phyloP scores from a whole-genome alignment of 2,888 invertebrate genomes.

The Lasioglossum figueresi region DNA sequence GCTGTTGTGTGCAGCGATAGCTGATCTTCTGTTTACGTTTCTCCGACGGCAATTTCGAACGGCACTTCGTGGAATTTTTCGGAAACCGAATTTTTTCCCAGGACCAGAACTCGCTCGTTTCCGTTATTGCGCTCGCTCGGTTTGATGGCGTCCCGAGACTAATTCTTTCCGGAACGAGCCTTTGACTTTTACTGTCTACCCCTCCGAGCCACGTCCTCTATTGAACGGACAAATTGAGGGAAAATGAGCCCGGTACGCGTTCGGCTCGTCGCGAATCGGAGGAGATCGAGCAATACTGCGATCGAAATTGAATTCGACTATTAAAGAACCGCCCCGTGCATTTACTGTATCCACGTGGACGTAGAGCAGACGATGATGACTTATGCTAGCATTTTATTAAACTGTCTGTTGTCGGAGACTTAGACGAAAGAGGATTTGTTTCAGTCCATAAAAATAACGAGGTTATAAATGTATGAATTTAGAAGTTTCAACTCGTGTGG shows the following conservation, averaged over 20 bases:
- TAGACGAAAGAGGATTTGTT: no score
- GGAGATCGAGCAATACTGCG: background rate
- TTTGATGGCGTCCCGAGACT: background rate
- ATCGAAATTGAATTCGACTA: background rate
- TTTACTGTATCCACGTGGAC: background rate
- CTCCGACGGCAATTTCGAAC: background rate
- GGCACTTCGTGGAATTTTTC: background rate
- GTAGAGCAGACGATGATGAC: background rate
- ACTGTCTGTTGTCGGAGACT: background rate
- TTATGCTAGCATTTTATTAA: background rate
- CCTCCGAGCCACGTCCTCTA: background rate
- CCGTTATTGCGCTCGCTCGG: slow-evolving; percentile 1
- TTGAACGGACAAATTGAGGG: background rate
- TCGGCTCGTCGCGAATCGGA: background rate
- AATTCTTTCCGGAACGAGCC: slow-evolving; percentile 1
- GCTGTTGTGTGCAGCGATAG: background rate
- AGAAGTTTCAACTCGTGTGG: no score
- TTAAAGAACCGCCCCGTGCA: background rate
- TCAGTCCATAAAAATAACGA: no score
- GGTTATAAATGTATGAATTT: no score
- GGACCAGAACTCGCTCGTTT: background rate
- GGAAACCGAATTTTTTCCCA: background rate
- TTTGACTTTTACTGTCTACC: background rate
- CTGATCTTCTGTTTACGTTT: background rate
- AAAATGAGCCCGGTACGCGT: background rate